These are phyloP conservation scores for Ceratoteleas bidentatus DNA, from an alignment of 1,140 invertebrate species.

Conservation along the genomic window DNA sequence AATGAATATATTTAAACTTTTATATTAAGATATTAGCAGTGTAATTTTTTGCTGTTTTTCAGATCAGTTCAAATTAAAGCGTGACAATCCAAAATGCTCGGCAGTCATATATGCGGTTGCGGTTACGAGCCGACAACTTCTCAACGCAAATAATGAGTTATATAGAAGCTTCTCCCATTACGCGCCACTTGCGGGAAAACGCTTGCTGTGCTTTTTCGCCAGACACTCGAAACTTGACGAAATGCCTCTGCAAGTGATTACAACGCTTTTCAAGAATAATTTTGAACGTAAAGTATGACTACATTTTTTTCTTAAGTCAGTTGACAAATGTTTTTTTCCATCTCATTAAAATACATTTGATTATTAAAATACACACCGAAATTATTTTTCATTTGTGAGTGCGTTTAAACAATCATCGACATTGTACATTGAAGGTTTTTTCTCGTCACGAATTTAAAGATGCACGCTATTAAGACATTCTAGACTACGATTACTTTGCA, in stretches of 20 bases:
- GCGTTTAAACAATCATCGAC: conserved; percentile 10
- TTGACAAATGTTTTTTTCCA: conserved; percentile 35
- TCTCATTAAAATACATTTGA: conserved; percentile 55
- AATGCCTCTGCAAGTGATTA: conserved; percentile 49
- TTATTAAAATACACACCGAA: conserved; percentile 41
- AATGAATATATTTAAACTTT: too few species aligned
- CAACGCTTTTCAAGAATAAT: conserved; percentile 55
- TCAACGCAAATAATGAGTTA: conserved; percentile 58
- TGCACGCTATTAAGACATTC: too few species aligned
- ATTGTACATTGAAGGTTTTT: too few species aligned
- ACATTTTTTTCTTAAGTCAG: conserved; percentile 57
- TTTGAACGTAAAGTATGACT: conserved; percentile 52
- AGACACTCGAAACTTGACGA: conserved; percentile 48
- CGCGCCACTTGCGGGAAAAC: conserved; percentile 47
- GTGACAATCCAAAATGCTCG: conserved; percentile 23
- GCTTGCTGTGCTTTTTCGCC: conserved; percentile 26
- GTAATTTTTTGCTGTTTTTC: conserved; percentile 38
- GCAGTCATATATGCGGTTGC: conserved; percentile 19
- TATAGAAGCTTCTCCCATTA: conserved; percentile 55
- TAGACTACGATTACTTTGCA: too few species aligned
- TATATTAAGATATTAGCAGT: too few species aligned
- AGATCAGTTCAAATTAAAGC: conserved; percentile 42
- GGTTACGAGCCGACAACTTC: conserved; percentile 46
- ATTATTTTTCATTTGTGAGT: conserved; percentile 44
- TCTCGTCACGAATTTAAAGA: too few species aligned